Base-by-base conservation (phyloP, 2,888 invertebrate species). In the Mycogona germanica region DNA sequence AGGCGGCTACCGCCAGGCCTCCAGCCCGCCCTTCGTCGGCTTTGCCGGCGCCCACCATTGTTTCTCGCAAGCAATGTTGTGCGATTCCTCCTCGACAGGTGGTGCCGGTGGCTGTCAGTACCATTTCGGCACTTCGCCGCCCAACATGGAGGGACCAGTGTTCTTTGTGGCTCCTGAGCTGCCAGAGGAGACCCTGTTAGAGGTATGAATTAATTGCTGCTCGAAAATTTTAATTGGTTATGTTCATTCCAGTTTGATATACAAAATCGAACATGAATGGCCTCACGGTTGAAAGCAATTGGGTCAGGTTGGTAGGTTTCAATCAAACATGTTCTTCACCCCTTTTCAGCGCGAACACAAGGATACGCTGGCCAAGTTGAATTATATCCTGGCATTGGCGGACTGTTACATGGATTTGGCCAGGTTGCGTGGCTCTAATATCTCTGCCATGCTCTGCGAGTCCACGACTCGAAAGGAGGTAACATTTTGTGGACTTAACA, bases 361-460 rank as follows among this genome's bases (percentile, higher is more conserved):
- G 74, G 92, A 93, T 70, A 93, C 91, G 44, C 77, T 98, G 71
- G 92, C 93, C 21, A 97, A 97, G 73, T 76, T 98, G 62, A 91
- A 95, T 75, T 98, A 97, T 74, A 93, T 97, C 59, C 76, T 93
- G 65, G 92, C 95, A 59, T 75, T 98, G 60, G 92, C 92, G 60
- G 95, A 93, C 69, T 92, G 95, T 68, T 84, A 98, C 56, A 78
- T 92, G 59, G 93, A 95, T 53, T 65, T 73, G 76, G 75, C 75
- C 6, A 35, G 57, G 48, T 26, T n/a, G n/a, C n/a, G n/a, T n/a
- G n/a, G n/a, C n/a, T n/a, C n/a, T n/a, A n/a, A n/a, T n/a, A n/a
- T n/a, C n/a, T n/a, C n/a, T n/a, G n/a, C n/a, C n/a, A n/a, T n/a
- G n/a, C n/a, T n/a, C n/a, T n/a, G n/a, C n/a, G n/a, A n/a, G n/a